Base-by-base conservation (phyloP, 2,113 vertebrate species). In the Petrocephalus microphthalmus region DNA sequence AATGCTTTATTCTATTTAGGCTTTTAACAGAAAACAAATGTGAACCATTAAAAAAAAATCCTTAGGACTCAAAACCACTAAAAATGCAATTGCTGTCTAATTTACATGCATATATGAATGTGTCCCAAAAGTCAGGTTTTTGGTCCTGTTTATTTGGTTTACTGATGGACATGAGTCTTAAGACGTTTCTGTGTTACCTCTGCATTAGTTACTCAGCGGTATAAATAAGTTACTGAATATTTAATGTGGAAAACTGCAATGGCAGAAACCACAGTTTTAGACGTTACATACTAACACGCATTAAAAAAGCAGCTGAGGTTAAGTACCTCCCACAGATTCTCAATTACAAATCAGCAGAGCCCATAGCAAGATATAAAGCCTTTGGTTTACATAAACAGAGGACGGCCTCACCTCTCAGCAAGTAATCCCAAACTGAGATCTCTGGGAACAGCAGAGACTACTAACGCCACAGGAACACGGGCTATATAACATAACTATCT, bases 1-100 rank as follows among this genome's bases (percentile, higher is more conserved):
- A 91, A 74, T 91, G 90, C 92, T 92, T 88, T 91, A 92, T 86
- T 90, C 33, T 64, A 47, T 60, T 86, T 64, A 60, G 42, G 91
- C 91, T 91, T 92, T 93, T 90, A 92, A 88, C 54, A 37, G n/a
- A 29, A 85, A 74, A 88, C 87, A 88, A 88, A 88, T 60, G 52
- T 47, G 52, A 88, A 25, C 17, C 52, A 78, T 42, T 29, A 67
- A 67, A 78, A 47, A 57, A 29, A 84, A 29, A 88, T 84, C 87
- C 82, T 47, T 60, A 60, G 29, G 78, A 60, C 87, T 88, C 53
- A 84, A 49, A 60, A 60, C 74, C 87, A 88, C 82, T 88, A 84
- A 83, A 53, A 25, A 49, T 47, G 19, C 10, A 4, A 25, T 29
- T 47, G 11, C 15, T 8, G 22, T 20, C 15, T 54, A 33, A 13